Evolutionary conservation across 2,113 vertebrate species (phyloP).

Genomic region (Aegypius monachus): DNA sequence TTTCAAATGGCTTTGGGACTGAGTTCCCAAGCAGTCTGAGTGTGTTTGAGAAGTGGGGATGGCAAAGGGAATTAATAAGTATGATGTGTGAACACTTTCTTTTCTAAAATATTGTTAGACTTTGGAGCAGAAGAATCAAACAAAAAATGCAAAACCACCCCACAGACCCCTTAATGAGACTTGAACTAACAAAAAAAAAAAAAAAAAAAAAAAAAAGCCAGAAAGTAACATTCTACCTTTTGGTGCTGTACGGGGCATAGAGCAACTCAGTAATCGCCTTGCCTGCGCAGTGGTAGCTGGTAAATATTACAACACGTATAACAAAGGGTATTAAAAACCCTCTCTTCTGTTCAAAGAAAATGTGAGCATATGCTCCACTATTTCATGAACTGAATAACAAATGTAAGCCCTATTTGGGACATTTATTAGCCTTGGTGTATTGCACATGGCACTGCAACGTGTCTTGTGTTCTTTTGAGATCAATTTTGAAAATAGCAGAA

Average conservation of each 20-base stretch:
- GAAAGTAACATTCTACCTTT: background rate
- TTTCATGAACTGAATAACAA: background rate
- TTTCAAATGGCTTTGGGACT: conserved; percentile 24
- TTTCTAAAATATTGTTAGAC: background rate
- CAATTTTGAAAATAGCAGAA: background rate
- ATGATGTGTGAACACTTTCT: background rate
- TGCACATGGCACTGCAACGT: background rate
- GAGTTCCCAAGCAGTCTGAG: background rate
- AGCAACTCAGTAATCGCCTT: background rate
- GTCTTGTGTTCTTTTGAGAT: background rate
- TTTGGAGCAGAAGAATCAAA: background rate
- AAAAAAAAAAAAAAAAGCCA: background rate
- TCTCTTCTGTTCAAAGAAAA: background rate
- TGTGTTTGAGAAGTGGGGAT: background rate
- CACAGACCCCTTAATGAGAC: background rate
- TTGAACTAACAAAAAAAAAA: background rate
- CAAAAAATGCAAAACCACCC: background rate
- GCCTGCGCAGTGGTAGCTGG: background rate
- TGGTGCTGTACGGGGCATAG: background rate
- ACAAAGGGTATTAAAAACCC: background rate
- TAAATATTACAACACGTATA: background rate
- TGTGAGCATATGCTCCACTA: background rate
- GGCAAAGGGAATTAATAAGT: background rate
- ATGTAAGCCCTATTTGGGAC: background rate
- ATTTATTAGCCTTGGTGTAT: background rate